Base-by-base conservation (phyloP, 2,797 vertebrate species). In the Centroberyx gerrardi region DNA sequence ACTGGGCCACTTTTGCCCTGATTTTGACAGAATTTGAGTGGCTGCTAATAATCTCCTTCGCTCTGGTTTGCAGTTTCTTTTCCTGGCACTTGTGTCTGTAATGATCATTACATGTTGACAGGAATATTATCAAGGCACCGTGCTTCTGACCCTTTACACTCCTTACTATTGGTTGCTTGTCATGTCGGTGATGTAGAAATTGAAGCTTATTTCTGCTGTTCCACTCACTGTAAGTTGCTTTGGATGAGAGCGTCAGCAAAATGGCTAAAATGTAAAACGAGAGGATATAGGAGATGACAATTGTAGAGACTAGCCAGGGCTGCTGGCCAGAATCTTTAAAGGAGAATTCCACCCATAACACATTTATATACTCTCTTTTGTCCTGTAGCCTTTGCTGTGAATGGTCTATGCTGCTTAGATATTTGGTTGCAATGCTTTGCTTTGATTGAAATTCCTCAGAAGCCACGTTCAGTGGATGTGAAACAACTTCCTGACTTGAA, bases 101-200 rank as follows among this genome's bases (percentile, higher is more conserved):
- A 65, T 29, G 60, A 53, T 66, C 49, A 22, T 52, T 72, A 86
- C 75, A 51, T 68, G 74, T 31, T 79, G 84, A 78, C 74, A 74
- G 68, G 69, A 70, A 64, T 58, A 42, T 31, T 27, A 64, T 71
- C 62, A 72, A 17, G 46, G 44, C 3, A 5, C 72, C 71, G 67
- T 40, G 38, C 7, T 2, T 12, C 38, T 40, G 38, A 40, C 38
- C 2, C 38, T 40, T 22, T 40, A 8, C 38, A 1, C 53, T 67
- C 48, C 17, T 54, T 12, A 40, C 38, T 40, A 1, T 40, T 10
- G 38, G 49, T 53, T 79, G 63, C 66, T 67, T 40, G 71, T 80
- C 72, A 27, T 61, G 48, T 66, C 61, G 9, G 22, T 65, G 40
- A 61, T 74, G 68, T 53, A 56, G 10, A 79, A 73, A 48, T 62